Evolutionary conservation across 2,888 invertebrate species (phyloP).

Genomic region (Pterobdella sp.): DNA sequence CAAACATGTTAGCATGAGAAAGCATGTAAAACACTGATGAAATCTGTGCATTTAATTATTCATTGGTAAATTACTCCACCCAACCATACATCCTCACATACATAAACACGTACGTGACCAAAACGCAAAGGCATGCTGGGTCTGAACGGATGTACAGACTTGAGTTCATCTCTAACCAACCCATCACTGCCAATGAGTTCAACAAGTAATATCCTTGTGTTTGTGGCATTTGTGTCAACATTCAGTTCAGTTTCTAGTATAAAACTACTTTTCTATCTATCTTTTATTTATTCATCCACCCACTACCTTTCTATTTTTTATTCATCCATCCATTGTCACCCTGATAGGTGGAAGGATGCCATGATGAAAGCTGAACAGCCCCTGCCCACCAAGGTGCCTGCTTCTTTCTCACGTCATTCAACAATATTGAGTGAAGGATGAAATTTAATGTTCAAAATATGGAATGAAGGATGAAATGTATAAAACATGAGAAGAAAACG

Average conservation of each 20-base stretch:
- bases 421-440: not conserved
- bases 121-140: constrained; percentile 57
- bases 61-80: not conserved
- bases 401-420: not conserved
- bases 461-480: no score
- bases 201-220: no score
- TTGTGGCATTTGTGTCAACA: no score
- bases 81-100: not conserved
- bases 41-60: no score
- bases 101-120: not conserved
- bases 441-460: no score
- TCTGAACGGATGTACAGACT: constrained; percentile 54
- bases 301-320: no score
- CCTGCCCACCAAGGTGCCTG: constrained; percentile 63
- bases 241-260: no score
- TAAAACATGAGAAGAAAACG: no score
- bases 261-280: no score
- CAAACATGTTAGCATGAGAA: no score
- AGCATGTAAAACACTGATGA: no score
- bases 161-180: constrained; percentile 90
- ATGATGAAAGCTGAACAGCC: constrained; percentile 59
- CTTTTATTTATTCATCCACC: no score
- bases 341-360: constrained; percentile 69
- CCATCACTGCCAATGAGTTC: constrained; percentile 81
- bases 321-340: not conserved